Evolutionary conservation across 1,140 invertebrate genomes (phyloP).

Genomic region (Oedothorax gibbosus): DNA sequence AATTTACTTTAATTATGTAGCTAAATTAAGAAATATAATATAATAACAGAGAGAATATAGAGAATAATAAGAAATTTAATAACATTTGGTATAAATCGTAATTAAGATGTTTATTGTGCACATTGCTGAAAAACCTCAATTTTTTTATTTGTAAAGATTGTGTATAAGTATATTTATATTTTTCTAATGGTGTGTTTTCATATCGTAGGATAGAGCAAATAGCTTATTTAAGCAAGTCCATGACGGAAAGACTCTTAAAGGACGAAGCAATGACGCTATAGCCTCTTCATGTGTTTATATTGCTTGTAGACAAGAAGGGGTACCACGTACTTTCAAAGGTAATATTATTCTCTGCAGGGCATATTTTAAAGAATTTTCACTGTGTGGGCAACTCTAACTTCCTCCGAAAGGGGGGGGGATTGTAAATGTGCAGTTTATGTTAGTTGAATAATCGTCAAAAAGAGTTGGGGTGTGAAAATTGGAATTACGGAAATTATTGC

Average conservation of each 20-base stretch:
- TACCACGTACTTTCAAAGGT: slow-evolving; percentile 97
- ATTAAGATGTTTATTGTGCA: neutral
- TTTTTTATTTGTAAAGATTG: neutral
- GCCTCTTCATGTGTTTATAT: slow-evolving; percentile 99
- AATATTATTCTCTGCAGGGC: no score
- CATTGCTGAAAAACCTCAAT: neutral
- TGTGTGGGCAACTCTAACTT: no score
- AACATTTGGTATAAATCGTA: neutral
- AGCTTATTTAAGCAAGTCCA: slow-evolving; percentile 98
- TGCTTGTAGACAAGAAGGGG: slow-evolving; percentile 97
- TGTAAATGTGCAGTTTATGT: no score
- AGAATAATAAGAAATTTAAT: neutral
- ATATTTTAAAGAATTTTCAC: no score
- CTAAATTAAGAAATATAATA: no score
- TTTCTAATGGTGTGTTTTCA: neutral
- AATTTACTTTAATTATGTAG: no score
- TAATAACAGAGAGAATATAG: no score
- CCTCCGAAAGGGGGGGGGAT: no score
- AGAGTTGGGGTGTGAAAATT: no score
- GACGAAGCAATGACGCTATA: slow-evolving; percentile 96
- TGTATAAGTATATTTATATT: neutral
- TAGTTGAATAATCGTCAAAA: no score
- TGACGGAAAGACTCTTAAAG: slow-evolving; percentile 95
- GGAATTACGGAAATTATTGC: no score
- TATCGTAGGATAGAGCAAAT: slow-evolving; percentile 83